Evolutionary conservation across 2,113 vertebrate species (phyloP).

Genomic region (Ariopsis seemanni): DNA sequence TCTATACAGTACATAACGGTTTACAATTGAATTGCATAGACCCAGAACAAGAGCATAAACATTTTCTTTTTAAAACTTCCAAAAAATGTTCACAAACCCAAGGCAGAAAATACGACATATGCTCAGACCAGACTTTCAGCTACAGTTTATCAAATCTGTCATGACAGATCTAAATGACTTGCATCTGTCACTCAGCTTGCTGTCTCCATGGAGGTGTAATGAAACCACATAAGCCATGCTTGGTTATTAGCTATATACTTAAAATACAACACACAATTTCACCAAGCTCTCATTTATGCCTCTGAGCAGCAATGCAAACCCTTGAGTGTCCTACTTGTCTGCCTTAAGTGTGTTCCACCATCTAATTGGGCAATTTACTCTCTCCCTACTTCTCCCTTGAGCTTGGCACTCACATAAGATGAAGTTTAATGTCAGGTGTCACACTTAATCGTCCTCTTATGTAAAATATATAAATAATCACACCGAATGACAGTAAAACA

Average conservation of each 20-base stretch:
- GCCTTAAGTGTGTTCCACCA: slow-evolving; percentile 45
- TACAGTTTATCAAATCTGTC: slow-evolving; percentile 20
- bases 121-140: background rate
- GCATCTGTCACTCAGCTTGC: slow-evolving; percentile 34
- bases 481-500: background rate
- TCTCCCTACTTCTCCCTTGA: slow-evolving; percentile 39
- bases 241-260: slow-evolving; percentile 35
- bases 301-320: slow-evolving; percentile 44
- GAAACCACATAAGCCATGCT: slow-evolving; percentile 31
- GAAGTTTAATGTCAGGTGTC: slow-evolving; percentile 56
- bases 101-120: background rate
- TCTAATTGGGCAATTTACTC: slow-evolving; percentile 57
- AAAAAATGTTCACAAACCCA: too few species aligned
- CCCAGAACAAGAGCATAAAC: background rate
- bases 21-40: background rate
- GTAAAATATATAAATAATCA: slow-evolving; percentile 33
- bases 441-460: slow-evolving; percentile 41
- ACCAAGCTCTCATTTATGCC: slow-evolving; percentile 25
- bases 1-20: too few species aligned
- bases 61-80: background rate
- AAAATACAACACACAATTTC: slow-evolving; percentile 29
- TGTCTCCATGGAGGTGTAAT: slow-evolving; percentile 36
- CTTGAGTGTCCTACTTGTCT: slow-evolving; percentile 35
- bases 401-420: slow-evolving; percentile 42
- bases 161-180: slow-evolving; percentile 14